These are phyloP conservation scores for Gasterosteus nipponicus DNA, from an alignment of 2,113 vertebrate species.

Conservation along the genomic window DNA sequence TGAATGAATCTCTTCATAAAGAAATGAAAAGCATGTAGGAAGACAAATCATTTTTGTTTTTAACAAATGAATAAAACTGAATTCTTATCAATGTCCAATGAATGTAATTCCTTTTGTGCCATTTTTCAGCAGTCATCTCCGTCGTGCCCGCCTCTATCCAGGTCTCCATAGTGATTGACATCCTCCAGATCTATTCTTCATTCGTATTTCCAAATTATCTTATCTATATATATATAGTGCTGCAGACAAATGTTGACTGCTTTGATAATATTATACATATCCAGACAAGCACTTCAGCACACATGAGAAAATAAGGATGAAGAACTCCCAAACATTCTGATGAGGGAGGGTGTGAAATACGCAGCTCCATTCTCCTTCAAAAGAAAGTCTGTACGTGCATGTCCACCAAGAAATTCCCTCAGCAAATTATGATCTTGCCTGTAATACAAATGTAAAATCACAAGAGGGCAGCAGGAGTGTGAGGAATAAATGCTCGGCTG, in stretches of 20 bases:
- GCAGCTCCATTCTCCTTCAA: neutral
- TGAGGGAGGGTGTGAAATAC: neutral
- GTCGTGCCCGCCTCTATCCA: too few species aligned
- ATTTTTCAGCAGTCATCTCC: too few species aligned
- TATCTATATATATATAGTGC: neutral
- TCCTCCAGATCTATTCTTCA: neutral
- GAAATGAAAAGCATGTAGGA: too few species aligned
- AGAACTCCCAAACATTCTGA: neutral
- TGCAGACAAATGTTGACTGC: neutral
- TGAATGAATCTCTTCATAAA: too few species aligned
- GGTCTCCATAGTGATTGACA: neutral
- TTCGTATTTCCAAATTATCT: too few species aligned
- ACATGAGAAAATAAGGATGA: neutral
- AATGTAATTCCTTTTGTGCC: too few species aligned
- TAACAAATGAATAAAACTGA: too few species aligned
- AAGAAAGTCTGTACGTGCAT: neutral
- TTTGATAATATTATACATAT: neutral
- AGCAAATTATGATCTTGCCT: neutral
- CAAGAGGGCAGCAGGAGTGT: slow-evolving; percentile 49
- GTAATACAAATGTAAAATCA: neutral
- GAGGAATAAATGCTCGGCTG: neutral
- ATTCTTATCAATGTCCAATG: too few species aligned
- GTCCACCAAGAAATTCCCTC: neutral
- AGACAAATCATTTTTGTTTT: too few species aligned
- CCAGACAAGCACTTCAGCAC: neutral